Evolutionary conservation across 2,113 vertebrate species (phyloP).

Genomic region (Cepphus grylle): DNA sequence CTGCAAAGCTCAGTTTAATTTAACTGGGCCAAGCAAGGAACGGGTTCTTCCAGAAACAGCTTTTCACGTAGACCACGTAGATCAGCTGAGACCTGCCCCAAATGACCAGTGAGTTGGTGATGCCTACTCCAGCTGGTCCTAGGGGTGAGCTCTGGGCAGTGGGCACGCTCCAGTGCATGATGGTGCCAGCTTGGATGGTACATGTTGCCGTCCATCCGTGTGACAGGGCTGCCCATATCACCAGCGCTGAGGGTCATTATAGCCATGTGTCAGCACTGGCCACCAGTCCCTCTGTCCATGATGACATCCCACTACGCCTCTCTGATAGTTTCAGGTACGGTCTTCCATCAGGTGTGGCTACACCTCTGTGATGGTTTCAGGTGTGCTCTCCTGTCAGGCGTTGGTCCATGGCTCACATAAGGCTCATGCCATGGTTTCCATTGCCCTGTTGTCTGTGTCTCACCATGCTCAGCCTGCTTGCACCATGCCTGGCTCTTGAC

Average conservation of each 20-base stretch:
- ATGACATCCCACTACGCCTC: not conserved
- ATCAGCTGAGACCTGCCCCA: not conserved
- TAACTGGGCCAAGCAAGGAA: not conserved
- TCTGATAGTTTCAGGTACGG: not conserved
- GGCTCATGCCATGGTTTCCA: not conserved
- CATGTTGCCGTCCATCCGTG: accelerated
- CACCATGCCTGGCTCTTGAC: not conserved
- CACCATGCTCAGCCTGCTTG: accelerated
- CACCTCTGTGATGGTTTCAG: not conserved
- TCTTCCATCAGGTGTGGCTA: accelerated
- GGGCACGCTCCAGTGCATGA: not conserved
- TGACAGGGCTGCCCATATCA: not conserved
- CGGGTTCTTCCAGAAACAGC: not conserved
- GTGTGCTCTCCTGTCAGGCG: accelerated
- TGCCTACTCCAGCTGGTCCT: not conserved
- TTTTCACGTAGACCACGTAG: not conserved
- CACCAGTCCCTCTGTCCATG: not conserved
- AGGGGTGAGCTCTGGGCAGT: accelerated
- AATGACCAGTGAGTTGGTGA: not conserved
- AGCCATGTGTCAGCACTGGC: not conserved
- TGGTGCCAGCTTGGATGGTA: not conserved
- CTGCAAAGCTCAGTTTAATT: not conserved
- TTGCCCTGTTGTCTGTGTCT: accelerated
- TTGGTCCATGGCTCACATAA: not conserved
- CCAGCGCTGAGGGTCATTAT: not conserved